These are phyloP conservation scores for Drosophila ustulata DNA, from an alignment of 2,888 invertebrate species.

Conservation along the genomic window DNA sequence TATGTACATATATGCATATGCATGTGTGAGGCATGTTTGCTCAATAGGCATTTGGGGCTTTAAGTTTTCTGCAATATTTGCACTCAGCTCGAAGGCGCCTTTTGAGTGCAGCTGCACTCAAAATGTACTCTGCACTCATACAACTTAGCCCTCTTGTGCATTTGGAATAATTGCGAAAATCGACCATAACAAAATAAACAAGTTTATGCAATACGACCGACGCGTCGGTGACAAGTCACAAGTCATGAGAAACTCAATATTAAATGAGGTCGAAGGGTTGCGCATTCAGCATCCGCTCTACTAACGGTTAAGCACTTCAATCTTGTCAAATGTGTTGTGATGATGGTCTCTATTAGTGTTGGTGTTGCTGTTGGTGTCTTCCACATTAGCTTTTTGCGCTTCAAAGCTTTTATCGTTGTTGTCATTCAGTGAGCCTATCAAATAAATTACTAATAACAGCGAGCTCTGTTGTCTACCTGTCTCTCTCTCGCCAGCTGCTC, in stretches of 20 bases:
- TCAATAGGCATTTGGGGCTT: conserved; percentile 7
- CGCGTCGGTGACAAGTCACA: neutral
- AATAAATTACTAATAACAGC: conserved; percentile 53
- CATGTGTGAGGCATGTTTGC: conserved; percentile 34
- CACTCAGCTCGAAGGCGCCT: conserved; percentile 26
- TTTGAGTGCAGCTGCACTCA: conserved; percentile 56
- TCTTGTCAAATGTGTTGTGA: conserved; percentile 5
- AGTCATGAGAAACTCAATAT: neutral
- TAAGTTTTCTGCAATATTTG: conserved; percentile 31
- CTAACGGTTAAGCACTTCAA: conserved; percentile 18
- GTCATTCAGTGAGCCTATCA: conserved; percentile 47
- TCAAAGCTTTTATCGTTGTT: conserved; percentile 46
- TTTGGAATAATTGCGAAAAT: conserved; percentile 5
- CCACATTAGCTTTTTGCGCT: conserved; percentile 42
- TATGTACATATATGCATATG: neutral
- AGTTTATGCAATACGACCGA: neutral
- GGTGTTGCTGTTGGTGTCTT: conserved; percentile 21
- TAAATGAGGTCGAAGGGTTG: conserved; percentile 16
- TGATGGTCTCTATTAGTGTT: neutral
- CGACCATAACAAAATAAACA: conserved; percentile 4
- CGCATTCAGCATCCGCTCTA: conserved; percentile 6
- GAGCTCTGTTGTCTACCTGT: conserved; percentile 9
- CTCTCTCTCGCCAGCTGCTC: conserved; percentile 23
- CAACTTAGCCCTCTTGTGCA: conserved; percentile 11
- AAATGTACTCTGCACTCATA: conserved; percentile 45